Conservation (phyloP, 2,113 vertebrate genomes). For the Psilopsiagon aymara region DNA sequence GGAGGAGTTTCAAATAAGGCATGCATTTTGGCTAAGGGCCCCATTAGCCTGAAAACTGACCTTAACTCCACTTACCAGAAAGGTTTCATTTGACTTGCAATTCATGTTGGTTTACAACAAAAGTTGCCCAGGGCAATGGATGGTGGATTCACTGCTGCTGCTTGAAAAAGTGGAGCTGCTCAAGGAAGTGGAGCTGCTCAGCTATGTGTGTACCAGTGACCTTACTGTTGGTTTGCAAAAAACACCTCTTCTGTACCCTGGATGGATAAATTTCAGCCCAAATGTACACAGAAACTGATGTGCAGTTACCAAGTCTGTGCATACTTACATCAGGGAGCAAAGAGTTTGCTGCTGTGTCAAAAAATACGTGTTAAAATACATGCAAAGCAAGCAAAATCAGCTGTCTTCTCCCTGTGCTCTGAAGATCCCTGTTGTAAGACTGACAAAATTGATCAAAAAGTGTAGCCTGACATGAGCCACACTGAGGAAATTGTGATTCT, state of each 20-base stretch:
- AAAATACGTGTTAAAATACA: background rate
- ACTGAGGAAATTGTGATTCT: background rate
- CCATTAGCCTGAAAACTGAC: background rate
- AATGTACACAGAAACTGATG: background rate
- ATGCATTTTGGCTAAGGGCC: background rate
- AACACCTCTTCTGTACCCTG: background rate
- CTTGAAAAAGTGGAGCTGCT: background rate
- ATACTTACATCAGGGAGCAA: background rate
- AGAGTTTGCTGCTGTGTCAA: background rate
- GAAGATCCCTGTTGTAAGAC: background rate
- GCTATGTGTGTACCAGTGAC: accelerated
- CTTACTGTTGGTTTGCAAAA: background rate
- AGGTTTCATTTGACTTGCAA: background rate
- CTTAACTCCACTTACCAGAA: background rate
- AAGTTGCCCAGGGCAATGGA: background rate
- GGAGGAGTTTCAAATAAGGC: background rate
- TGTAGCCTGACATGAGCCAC: background rate
- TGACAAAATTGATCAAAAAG: background rate
- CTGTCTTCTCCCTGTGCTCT: background rate
- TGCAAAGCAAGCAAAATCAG: background rate
- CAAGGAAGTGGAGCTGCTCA: no score
- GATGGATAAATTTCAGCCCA: background rate
- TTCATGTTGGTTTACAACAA: background rate
- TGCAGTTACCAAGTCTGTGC: background rate
- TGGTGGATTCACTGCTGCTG: accelerated